Evolutionary conservation across 2,888 invertebrate species (phyloP), one percentile per base, ranked within the genome.

Genomic region (Xiphydria camelus): DNA sequence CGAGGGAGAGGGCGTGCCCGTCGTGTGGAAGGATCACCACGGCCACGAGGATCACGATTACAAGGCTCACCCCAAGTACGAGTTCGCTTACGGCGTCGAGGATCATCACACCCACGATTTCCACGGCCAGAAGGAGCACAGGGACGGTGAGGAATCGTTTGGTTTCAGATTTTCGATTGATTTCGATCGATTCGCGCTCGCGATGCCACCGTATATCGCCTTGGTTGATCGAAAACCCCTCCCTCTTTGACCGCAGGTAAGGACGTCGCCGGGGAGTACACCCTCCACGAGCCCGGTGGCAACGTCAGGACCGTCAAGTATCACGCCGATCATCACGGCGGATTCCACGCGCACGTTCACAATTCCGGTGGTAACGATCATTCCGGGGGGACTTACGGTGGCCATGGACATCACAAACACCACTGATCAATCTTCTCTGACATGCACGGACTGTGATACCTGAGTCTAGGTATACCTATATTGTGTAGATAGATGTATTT

Each of bases 201-300:
- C n/a, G n/a, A n/a, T n/a, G n/a, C n/a, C n/a, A n/a, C n/a, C n/a
- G n/a, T n/a, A n/a, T n/a, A n/a, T n/a, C n/a, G n/a, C n/a, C n/a
- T 23, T 23, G 23, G 23, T 7, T n/a, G 23, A 23, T 6, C 23
- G n/a, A 7, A n/a, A n/a, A 23, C 6, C 23, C 23, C 33, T 35
- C 19, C 22, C 19, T 37, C 32, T 31, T 10, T 10, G 29, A 17
- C 18, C 18, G 26, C 15, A 49, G 50, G 46, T 39, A 54, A 54
- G 39, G 49, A 50, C 34, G 51, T 51, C 4, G 49, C 29, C 19
- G 69, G 70, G 26, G 66, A 69, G 47, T 71, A 70, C 50, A 58
- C 61, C 19, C 49, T 70, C 17, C 59, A 64, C 40, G 72, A 73
- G 40, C 66, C 70, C 12, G 70, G 67, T 62, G 70, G 45, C 50